Base-by-base conservation (phyloP, 2,113 vertebrate genomes). In the Mandrillus leucophaeus region DNA sequence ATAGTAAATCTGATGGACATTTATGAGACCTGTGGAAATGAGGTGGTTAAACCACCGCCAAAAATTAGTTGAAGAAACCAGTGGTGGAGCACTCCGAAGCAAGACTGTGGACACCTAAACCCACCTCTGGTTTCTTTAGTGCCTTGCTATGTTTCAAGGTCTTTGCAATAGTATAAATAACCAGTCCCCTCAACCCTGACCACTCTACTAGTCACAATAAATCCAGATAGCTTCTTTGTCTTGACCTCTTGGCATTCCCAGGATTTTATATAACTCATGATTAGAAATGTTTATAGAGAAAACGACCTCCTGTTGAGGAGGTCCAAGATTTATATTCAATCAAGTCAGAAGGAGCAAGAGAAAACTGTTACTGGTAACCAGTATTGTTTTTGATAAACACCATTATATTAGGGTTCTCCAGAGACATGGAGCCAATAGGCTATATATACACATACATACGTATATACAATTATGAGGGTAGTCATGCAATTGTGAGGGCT, bases 241-340 rank as follows among this genome's bases (percentile, higher is more conserved):
- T 80, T 92, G 72, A 72, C 59, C 35, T 88, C 45, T 85, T 61
- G 40, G 57, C n/a, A 66, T 79, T 82, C 52, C 50, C 43, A 23
- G 73, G 13, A 75, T 48, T 79, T 91, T 52, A 82, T 43, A 43
- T 22, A 73, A 57, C 55, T 96, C 18, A 66, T 32, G 30, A 32
- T 73, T 73, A 96, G 50, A 66, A 88, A 84, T 48, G 18, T 88
- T 57, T 75, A 20, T 8, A 73, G 80, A 85, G 78, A 97, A 96
- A 86, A n/a, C 22, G 43, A 27, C 66, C 48, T 81, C 50, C 38
- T 20, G 20, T 17, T 72, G 18, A 72, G 55, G 10, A 93, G 23
- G n/a, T 32, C 38, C 73, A 48, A 23, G 48, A 84, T 18, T 79
- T 35, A 11, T 35, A 68, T 30, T 57, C 52, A 48, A 82, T 22